Base-by-base conservation (phyloP, 1,140 invertebrate species). In the Mactra quadrangularis region DNA sequence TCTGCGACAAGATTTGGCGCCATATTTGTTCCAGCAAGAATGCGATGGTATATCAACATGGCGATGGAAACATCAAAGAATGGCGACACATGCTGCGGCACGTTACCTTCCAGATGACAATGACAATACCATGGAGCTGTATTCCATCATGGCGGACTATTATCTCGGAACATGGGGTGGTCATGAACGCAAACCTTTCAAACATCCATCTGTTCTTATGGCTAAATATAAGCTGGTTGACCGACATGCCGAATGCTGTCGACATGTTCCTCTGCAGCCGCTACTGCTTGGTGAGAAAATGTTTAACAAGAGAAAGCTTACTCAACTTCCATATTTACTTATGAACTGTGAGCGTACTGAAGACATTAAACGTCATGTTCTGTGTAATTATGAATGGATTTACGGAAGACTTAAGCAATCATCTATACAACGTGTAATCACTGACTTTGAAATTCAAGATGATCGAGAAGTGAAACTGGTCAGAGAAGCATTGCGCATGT, bases 131-230 rank as follows among this genome's bases (percentile, higher is more conserved):
- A 0, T 96, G 96, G 89, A 98, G 98, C 98, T 99, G 91, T 97
- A 99, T 92, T 98, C 97, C 0, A 97, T 96, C 93, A 98, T 99
- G 84, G 97, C 98, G 3, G 98, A 99, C 93, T 99, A 99, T 92
- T 99, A 97, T 91, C 93, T 98, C 15, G 98, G 98, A 3, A 98
- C 97, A 82, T 99, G 97, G 97, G 97, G 89, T 15, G 97, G 97
- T 3, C 95, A 94, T 60, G 96, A 96, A 0, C 96, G 97, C 0
- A 99, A 99, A 89, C 97, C 94, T 1, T 99, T 98, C 89, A 97
- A 97, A 89, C 99, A 97, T 88, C 98, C 97, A 0, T 97, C 98
- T 93, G 97, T 97, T 97, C 98, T 91, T 93, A 96, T 70, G 84
- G 81, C 85, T 83, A 86, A 89, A 47, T 66, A 74, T 53, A 86